Evolutionary conservation across 2,113 vertebrate genomes (phyloP).

Genomic region (Pithys albifrons): DNA sequence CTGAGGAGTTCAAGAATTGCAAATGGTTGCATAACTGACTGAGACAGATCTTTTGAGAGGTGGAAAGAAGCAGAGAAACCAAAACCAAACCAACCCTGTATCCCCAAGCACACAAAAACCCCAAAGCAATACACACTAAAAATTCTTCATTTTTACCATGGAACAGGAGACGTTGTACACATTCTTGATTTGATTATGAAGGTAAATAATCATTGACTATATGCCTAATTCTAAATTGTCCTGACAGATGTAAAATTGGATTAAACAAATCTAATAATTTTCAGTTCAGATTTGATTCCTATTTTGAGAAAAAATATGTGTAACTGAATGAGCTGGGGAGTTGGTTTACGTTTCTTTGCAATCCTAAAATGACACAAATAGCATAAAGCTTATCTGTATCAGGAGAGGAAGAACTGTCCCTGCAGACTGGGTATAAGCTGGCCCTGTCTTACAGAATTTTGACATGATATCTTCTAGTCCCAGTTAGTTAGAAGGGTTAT

Average conservation of each 20-base stretch:
- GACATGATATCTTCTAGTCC: background rate
- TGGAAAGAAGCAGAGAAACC: background rate
- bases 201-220: background rate
- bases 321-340: background rate
- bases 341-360: background rate
- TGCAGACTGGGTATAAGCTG: background rate
- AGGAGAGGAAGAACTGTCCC: background rate
- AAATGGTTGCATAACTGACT: background rate
- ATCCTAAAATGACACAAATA: background rate
- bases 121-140: background rate
- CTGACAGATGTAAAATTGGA: background rate
- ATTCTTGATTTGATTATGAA: background rate
- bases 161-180: background rate
- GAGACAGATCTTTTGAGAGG: background rate
- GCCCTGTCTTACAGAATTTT: background rate
- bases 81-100: background rate
- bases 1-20: background rate
- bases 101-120: fast-evolving
- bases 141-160: background rate
- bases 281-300: background rate
- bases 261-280: background rate
- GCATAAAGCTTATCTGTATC: background rate
- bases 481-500: background rate
- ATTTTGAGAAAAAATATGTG: background rate
- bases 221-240: background rate